Conservation (phyloP, 1,140 invertebrate species). For the Aphaenogaster rudis region DNA sequence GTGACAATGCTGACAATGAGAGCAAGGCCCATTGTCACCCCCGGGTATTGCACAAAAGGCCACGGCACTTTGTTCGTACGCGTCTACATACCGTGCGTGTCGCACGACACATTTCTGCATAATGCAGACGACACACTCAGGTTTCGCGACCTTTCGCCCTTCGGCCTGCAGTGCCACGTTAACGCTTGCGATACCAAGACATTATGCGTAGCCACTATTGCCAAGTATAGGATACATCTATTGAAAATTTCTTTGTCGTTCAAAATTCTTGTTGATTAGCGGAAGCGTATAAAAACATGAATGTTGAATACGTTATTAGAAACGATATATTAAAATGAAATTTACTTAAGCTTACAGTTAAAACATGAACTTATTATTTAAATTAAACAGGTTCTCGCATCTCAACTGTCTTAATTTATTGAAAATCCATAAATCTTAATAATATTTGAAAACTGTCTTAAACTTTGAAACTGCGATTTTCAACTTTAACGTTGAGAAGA, state of each 20-base stretch:
- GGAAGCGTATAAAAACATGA: not conserved
- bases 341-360: not conserved
- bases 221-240: not conserved
- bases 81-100: slow-evolving; percentile 71
- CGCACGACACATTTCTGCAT: slow-evolving; percentile 82
- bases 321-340: not conserved
- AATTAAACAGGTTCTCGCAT: not conserved
- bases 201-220: not conserved
- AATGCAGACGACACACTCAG: slow-evolving; percentile 81
- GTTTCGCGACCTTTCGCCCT: slow-evolving; percentile 34
- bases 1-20: slow-evolving; percentile 81
- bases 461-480: slow-evolving; percentile 1
- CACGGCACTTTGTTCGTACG: slow-evolving; percentile 70
- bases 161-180: not conserved
- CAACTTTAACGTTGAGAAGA: not conserved
- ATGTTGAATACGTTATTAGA: not conserved
- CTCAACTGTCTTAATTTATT: not conserved
- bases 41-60: slow-evolving; percentile 66
- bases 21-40: slow-evolving; percentile 77
- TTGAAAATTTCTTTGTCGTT: not conserved
- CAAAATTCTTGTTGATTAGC: not conserved
- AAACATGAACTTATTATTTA: not conserved
- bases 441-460: not conserved
- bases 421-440: not conserved
- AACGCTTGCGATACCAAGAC: slow-evolving; percentile 10